phyloP scores from a whole-genome alignment of 2,113 vertebrate genomes.

The Paedocypris sp. region DNA sequence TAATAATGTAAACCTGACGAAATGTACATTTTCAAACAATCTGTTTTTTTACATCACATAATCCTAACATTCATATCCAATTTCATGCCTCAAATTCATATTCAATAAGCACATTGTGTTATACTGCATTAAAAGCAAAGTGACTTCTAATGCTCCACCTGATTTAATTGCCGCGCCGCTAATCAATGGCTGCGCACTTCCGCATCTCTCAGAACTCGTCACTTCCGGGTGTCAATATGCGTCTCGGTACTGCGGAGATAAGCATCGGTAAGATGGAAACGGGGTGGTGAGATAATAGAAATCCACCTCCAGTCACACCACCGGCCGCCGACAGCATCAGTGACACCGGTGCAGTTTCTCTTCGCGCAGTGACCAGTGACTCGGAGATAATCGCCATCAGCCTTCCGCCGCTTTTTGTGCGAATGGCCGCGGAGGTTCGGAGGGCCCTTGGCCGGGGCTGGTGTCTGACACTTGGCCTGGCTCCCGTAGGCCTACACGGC shows the following conservation, averaged over 20 bases:
- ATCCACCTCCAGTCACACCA: neutral
- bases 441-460: constrained; percentile 42
- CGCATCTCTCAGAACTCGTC: constrained; percentile 46
- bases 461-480: constrained; percentile 43
- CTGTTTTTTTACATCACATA: too few relatives aligned
- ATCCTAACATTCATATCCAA: too few relatives aligned
- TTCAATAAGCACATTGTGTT: too few relatives aligned
- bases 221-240: constrained; percentile 62
- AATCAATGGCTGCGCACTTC: constrained; percentile 50
- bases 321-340: neutral
- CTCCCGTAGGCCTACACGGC: constrained; percentile 16
- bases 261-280: constrained; percentile 53
- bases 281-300: constrained; percentile 19
- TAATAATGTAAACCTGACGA: too few relatives aligned
- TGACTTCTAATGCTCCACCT: too few relatives aligned
- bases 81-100: too few relatives aligned
- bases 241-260: constrained; percentile 50
- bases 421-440: constrained; percentile 56
- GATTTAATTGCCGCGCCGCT: neutral
- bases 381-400: neutral
- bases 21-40: too few relatives aligned
- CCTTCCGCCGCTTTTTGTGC: constrained; percentile 52
- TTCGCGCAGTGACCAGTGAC: neutral
- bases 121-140: too few relatives aligned
- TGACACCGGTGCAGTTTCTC: neutral